Conservation (phyloP, 2,113 vertebrate species). For the Tonatia bakeri region DNA sequence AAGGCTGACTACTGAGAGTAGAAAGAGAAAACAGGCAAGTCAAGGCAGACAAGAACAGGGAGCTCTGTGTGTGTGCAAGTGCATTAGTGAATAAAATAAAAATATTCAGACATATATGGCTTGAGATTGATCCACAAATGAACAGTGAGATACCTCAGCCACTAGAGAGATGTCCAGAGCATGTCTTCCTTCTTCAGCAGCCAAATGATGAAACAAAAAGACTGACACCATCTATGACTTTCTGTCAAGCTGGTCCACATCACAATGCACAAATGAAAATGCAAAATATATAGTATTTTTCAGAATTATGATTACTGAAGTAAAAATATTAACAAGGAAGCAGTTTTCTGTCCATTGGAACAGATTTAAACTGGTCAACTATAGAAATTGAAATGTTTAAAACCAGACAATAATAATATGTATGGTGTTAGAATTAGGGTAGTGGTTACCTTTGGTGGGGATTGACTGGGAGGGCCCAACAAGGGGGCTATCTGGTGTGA, state of each 20-base stretch:
- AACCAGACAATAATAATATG: background rate
- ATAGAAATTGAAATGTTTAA: background rate
- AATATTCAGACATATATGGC: background rate
- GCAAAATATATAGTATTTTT: background rate
- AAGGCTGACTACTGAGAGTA: background rate
- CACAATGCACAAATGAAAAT: background rate
- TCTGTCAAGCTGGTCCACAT: background rate
- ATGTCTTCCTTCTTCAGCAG: background rate
- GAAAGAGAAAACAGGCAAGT: background rate
- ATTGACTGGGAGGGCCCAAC: background rate
- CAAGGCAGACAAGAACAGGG: background rate
- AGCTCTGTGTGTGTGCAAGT: background rate
- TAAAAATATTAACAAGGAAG: background rate
- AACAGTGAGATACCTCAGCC: background rate
- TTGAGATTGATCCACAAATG: background rate
- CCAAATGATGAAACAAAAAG: background rate
- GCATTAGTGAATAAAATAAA: background rate
- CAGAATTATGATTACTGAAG: background rate
- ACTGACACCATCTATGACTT: background rate
- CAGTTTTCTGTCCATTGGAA: background rate
- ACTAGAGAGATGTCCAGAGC: background rate
- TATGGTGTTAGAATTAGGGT: background rate
- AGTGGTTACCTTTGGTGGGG: background rate
- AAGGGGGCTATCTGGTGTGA: background rate
- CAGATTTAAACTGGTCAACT: background rate